Evolutionary conservation across 1,140 invertebrate species (phyloP).

Genomic region (Contarinia nasturtii): DNA sequence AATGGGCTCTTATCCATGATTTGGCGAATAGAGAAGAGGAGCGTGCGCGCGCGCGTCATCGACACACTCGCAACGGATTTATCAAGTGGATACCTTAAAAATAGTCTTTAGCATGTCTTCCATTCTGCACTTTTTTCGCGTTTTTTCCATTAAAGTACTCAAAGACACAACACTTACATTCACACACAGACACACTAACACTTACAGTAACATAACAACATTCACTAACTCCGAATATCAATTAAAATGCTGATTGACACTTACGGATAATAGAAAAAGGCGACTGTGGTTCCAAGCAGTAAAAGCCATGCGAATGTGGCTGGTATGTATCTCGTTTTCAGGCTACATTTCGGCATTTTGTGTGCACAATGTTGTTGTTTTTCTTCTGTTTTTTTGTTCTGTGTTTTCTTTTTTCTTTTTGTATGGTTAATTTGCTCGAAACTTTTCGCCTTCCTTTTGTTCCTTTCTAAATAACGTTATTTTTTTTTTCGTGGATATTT

Average conservation of each 20-base stretch:
- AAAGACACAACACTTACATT: background rate
- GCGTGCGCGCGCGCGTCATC: too few species aligned
- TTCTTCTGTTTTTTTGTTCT: too few species aligned
- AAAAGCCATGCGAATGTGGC: constrained; percentile 91
- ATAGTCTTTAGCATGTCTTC: background rate
- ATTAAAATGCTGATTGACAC: constrained; percentile 24
- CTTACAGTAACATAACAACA: background rate
- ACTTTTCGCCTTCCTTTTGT: background rate
- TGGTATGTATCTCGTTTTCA: constrained; percentile 84
- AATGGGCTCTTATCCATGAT: too few species aligned
- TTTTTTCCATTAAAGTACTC: background rate
- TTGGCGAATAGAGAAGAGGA: too few species aligned
- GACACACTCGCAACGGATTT: too few species aligned
- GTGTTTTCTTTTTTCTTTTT: too few species aligned
- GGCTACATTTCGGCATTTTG: constrained; percentile 85
- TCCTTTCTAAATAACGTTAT: too few species aligned
- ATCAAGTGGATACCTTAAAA: background rate
- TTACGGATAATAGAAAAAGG: constrained; percentile 96
- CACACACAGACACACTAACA: background rate
- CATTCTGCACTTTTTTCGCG: background rate
- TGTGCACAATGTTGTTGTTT: constrained; percentile 13
- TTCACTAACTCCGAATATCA: background rate
- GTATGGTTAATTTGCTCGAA: background rate
- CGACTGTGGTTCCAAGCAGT: constrained; percentile 68
- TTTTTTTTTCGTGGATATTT: too few species aligned